Evolutionary conservation across 2,888 invertebrate species (phyloP).

Genomic region (Lycaena phlaeas): DNA sequence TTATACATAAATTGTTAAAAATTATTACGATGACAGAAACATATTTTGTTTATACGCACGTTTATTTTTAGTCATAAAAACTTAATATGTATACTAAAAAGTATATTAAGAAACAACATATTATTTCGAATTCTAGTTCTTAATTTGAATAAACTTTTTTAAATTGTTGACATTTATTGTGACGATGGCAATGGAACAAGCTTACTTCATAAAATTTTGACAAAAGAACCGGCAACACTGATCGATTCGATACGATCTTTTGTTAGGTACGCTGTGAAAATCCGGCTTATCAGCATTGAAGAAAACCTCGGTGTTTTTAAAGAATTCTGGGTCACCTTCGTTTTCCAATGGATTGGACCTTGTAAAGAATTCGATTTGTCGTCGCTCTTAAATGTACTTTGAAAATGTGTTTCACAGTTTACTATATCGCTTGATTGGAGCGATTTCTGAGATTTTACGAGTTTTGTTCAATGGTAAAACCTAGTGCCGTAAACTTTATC

Average conservation of each 20-base stretch:
- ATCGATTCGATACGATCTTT: neutral
- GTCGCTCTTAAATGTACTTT: neutral
- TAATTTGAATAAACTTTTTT: too few relatives aligned
- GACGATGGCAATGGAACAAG: neutral
- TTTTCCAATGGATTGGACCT: constrained; percentile 1
- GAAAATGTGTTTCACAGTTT: neutral
- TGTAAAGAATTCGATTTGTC: constrained; percentile 6
- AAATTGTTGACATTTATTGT: too few relatives aligned
- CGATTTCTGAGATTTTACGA: neutral
- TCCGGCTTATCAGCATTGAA: neutral
- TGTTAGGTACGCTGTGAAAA: neutral
- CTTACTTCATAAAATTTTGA: neutral
- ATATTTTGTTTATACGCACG: too few relatives aligned
- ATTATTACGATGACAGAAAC: too few relatives aligned
- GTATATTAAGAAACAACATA: too few relatives aligned
- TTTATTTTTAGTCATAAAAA: too few relatives aligned
- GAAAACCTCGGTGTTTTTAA: constrained; percentile 2
- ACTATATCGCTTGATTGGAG: neutral
- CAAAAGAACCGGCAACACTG: neutral
- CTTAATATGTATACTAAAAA: too few relatives aligned
- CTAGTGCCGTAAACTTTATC: too few relatives aligned
- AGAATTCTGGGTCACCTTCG: constrained; percentile 4
- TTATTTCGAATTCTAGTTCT: too few relatives aligned
- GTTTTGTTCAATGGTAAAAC: too few relatives aligned
- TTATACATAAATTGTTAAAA: too few relatives aligned